Evolutionary conservation across 2,113 vertebrate genomes (phyloP), one percentile per base, ranked within the genome.

Genomic region (Ceyx melanurus): DNA sequence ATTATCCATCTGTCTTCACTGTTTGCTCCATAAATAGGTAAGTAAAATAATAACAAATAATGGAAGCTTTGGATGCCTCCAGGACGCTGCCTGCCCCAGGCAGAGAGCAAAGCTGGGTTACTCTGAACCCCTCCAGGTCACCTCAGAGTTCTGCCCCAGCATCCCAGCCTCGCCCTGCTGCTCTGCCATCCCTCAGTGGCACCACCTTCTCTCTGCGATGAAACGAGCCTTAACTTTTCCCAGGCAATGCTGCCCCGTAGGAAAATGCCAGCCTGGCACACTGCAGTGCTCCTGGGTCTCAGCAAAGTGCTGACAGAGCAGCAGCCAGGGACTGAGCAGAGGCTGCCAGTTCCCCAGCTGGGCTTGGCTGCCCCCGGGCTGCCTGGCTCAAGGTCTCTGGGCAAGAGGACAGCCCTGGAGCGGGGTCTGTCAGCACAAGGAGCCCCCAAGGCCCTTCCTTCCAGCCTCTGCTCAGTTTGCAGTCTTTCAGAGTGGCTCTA

Each of bases 121-220:
- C 23, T 13, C 81, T 1, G 21, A 81, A 42, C 28, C 11, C 11
- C 5, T 53, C n/a, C 31, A 13, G 21, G 33, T 28, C 43, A 31
- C 4, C 73, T 13, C 20, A 3, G 28, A 25, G 51, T 15, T 66
- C 1, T 48, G 42, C 23, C 28, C 25, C 1, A 0, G 17, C 65
- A 31, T 6, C 33, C 26, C 82, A 23, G 53, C 53, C 66, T 18
- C 10, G 54, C 45, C n/a, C 67, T 9, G 33, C 66, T 42, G 62
- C 56, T 62, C 71, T 43, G 82, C 74, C 88, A 23, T 3, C n/a
- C 17, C 0, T 3, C 9, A 28, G 57, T 2, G 10, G 22, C 76
- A 9, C 16, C 0, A 0, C 33, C 21, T 37, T 54, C 1, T 0
- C 76, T 16, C 50, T 1, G 57, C 54, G n/a, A 6, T 4, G 7